Percentiles rank a stretch among this genome's conserved stretches.
phyloP scores from a whole-genome alignment of 2,797 vertebrate species.

The Platyrinchus mystaceus region DNA sequence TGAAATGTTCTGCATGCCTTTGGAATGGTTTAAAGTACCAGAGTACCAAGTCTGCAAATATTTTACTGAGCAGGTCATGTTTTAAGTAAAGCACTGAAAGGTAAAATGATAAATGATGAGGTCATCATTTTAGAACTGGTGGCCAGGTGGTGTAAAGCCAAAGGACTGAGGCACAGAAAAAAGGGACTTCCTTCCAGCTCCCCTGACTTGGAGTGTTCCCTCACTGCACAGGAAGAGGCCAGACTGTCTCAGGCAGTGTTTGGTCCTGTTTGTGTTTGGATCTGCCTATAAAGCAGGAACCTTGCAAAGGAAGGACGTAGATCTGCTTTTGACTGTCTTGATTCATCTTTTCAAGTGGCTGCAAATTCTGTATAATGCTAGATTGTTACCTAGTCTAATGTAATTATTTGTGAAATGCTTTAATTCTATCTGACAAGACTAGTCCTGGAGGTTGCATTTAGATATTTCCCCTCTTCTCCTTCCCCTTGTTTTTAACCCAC shows the following conservation, averaged over 20 bases:
- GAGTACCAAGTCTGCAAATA: conserved; percentile 92
- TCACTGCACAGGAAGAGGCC: neutral
- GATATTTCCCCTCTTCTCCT: neutral
- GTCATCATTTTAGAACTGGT: conserved; percentile 55
- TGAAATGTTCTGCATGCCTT: conserved; percentile 80
- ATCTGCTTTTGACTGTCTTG: neutral
- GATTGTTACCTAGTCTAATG: neutral
- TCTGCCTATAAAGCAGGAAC: neutral
- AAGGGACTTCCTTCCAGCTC: conserved; percentile 31
- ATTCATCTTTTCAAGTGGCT: neutral
- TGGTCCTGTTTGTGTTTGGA: neutral
- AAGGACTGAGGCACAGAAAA: conserved; percentile 30
- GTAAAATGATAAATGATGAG: conserved; percentile 75
- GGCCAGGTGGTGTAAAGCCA: conserved; percentile 67
- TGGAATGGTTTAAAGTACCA: conserved; percentile 89
- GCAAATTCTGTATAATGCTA: neutral
- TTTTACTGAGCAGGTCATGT: conserved; percentile 87
- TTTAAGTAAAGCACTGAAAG: conserved; percentile 69
- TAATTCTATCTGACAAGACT: neutral
- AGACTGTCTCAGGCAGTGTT: neutral
- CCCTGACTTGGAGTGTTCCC: neutral
- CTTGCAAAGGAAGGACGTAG: neutral
- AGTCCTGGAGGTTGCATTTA: neutral
- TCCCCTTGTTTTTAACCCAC: neutral
- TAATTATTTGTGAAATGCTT: neutral